These are phyloP conservation scores for Abramis brama DNA, from an alignment of 2,113 vertebrate species.

Conservation along the genomic window DNA sequence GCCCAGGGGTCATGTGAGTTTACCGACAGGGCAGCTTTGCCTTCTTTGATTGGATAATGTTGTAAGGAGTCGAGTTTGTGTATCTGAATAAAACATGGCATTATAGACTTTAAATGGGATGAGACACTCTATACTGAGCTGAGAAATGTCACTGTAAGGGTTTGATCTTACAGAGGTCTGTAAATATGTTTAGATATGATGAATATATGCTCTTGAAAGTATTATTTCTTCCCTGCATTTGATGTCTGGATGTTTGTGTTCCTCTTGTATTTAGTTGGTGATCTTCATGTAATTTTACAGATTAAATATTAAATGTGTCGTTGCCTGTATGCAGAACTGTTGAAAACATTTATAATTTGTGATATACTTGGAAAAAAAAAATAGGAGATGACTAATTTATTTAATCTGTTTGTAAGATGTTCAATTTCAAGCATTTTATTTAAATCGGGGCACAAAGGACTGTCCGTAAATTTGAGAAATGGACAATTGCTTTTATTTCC, in stretches of 20 bases:
- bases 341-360: conserved; percentile 48
- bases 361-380: not conserved
- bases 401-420: conserved; percentile 33
- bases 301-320: conserved; percentile 52
- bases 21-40: not conserved
- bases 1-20: not conserved
- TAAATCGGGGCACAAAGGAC: not conserved
- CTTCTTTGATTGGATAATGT: conserved; percentile 1
- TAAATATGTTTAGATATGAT: conserved; percentile 54
- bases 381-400: conserved; percentile 29
- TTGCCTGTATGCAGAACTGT: conserved; percentile 59
- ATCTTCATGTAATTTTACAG: conserved; percentile 59
- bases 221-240: conserved; percentile 61
- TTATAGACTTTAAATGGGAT: conserved; percentile 20
- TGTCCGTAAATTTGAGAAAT: conserved; percentile 35
- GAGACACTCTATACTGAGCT: conserved; percentile 31
- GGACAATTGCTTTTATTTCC: conserved; percentile 19
- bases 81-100: not conserved
- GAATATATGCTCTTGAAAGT: conserved; percentile 54
- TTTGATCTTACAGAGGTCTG: conserved; percentile 34
- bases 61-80: not conserved
- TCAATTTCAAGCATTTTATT: conserved; percentile 13
- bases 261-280: conserved; percentile 61
- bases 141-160: conserved; percentile 28
- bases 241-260: conserved; percentile 68